Base-by-base conservation (phyloP, 2,113 vertebrate species). In the Aspidoscelis tigris region DNA sequence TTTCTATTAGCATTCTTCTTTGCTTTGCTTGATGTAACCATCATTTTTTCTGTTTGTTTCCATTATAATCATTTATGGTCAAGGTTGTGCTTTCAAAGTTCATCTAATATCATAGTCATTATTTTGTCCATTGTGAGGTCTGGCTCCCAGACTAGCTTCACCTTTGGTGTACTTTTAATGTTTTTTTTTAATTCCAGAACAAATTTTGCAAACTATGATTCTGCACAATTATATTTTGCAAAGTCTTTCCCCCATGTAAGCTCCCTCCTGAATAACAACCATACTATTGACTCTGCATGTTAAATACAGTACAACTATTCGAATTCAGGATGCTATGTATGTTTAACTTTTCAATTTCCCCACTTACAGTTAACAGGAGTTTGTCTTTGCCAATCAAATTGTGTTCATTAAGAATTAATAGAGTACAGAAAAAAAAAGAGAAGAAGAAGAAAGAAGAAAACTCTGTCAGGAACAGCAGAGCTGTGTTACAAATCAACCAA, bases 361-460 rank as follows among this genome's bases (percentile, higher is more conserved):
- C 4, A 41, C 58, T 47, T 78, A 61, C 39, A 87, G 74, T 22
- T 18, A 64, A 24, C 14, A 26, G 12, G 68, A 77, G 73, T 68
- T 86, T 68, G 76, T 84, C 0, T 55, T 81, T 58, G 75, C 26
- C 70, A 18, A 47, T 47, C 70, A 68, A 69, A 80, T 85, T 83
- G 43, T 81, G 1, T 14, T 7, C 4, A 66, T 4, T 71, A 88
- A 84, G 79, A 76, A 0, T 4, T 70, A 66, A 72, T 5, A 2
- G 11, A 72, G 71, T 43, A 81, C 58, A 61, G 58, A 1, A 50
- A 50, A 50, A 50, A 50, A 50, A 50, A 50, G 33, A 33, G 33
- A 33, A 33, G 33, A 33, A 33, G 33, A 33, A 33, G 33, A 33
- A 33, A 55, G 55, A 68, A 81, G 86, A 44, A 20, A 21, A 76